Conservation (phyloP, 2,888 invertebrate genomes). For the Epistrophe grossulariae region DNA sequence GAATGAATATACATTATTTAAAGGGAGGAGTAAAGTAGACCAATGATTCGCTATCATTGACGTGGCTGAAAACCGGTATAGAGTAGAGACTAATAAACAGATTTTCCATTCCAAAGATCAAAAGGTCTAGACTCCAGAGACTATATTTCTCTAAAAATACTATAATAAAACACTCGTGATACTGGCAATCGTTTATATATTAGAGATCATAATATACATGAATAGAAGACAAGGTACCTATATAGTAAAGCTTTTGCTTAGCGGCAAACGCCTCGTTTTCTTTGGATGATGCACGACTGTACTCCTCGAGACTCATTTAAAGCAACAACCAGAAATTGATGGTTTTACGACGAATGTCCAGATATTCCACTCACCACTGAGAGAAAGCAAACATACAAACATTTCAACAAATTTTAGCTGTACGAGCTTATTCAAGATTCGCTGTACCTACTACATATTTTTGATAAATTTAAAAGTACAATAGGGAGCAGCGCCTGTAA, state of each 20-base stretch:
- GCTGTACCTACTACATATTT: neutral
- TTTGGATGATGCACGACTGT: constrained; percentile 24
- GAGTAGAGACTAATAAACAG: neutral
- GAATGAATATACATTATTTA: neutral
- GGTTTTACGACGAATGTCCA: neutral
- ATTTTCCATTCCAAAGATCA: neutral
- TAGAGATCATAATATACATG: constrained; percentile 6
- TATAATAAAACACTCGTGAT: constrained; percentile 19
- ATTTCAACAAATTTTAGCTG: neutral
- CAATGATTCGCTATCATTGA: constrained; percentile 52
- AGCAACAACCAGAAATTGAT: neutral
- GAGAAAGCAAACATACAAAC: neutral
- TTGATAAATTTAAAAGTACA: constrained; percentile 11
- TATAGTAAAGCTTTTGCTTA: neutral
- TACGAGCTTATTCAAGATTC: constrained; percentile 1
- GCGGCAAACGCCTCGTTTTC: neutral
- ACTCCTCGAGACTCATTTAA: neutral
- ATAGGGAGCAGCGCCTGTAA: constrained; percentile 3
- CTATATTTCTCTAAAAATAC: neutral
- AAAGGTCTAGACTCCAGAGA: constrained; percentile 3
- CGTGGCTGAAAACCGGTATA: constrained; percentile 69
- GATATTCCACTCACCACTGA: neutral
- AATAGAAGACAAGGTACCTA: neutral
- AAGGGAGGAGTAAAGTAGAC: neutral
- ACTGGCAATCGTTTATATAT: neutral